phyloP scores from a whole-genome alignment of 2,888 invertebrate genomes.

The Hypomecis atomaria region DNA sequence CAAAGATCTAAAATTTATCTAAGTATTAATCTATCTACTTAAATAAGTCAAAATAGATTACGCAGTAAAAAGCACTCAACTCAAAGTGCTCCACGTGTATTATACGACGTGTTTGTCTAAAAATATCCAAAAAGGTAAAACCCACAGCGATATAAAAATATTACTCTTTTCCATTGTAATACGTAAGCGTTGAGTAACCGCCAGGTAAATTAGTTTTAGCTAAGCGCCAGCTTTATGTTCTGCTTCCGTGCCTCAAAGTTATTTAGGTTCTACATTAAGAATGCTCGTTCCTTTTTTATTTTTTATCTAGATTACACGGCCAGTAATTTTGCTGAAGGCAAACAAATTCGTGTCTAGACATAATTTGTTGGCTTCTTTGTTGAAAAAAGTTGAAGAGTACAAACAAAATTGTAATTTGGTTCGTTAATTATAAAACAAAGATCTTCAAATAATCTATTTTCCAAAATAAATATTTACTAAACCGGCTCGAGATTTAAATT shows the following conservation, averaged over 20 bases:
- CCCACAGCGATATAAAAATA: constrained; percentile 17
- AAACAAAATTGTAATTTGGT: constrained; percentile 14
- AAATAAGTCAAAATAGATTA: no score
- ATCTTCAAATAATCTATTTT: constrained; percentile 4
- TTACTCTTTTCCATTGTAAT: constrained; percentile 32
- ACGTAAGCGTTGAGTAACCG: constrained; percentile 39
- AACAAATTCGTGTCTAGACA: constrained; percentile 27
- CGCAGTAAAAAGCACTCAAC: no score
- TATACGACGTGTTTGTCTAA: not conserved
- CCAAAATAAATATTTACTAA: not conserved
- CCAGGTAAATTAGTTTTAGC: constrained; percentile 28
- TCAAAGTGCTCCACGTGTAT: no score
- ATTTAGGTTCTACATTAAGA: constrained; percentile 32
- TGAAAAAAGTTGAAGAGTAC: constrained; percentile 23
- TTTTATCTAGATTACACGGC: constrained; percentile 31
- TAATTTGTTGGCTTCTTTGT: constrained; percentile 27
- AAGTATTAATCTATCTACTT: no score
- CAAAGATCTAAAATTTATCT: no score
- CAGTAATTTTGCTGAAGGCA: constrained; percentile 19
- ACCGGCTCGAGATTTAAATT: not conserved
- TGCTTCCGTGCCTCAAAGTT: constrained; percentile 31
- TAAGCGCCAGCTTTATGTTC: constrained; percentile 24
- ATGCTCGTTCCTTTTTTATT: constrained; percentile 19
- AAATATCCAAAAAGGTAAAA: not conserved
- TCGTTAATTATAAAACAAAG: constrained; percentile 1